Evolutionary conservation across 2,797 vertebrate genomes (phyloP).

Genomic region (Gephyroberyx darwinii): DNA sequence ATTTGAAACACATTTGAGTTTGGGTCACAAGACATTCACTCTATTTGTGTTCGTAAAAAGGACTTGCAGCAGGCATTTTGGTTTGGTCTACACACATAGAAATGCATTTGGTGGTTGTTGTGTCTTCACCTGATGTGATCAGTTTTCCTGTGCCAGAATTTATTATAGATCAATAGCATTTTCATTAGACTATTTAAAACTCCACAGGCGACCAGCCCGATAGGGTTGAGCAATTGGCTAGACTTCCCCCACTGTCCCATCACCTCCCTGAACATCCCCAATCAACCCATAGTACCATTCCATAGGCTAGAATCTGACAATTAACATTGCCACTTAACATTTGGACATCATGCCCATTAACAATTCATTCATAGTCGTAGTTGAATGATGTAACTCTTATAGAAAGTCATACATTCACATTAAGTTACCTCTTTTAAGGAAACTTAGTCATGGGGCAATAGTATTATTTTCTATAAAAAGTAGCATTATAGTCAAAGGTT

Average conservation of each 20-base stretch:
- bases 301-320: not conserved
- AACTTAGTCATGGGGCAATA: too few species aligned
- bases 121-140: not conserved
- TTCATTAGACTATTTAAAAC: not conserved
- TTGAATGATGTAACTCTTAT: too few species aligned
- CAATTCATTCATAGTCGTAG: too few species aligned
- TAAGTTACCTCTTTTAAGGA: too few species aligned
- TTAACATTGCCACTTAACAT: too few species aligned
- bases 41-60: not conserved
- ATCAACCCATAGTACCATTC: not conserved
- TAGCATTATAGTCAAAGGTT: too few species aligned
- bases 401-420: too few species aligned
- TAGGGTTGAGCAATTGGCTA: not conserved
- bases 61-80: not conserved
- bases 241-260: not conserved
- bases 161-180: constrained; percentile 2
- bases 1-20: not conserved
- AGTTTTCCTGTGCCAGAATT: not conserved
- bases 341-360: too few species aligned
- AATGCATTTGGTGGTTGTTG: not conserved
- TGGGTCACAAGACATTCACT: not conserved
- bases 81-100: not conserved
- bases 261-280: not conserved
- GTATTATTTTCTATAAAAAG: too few species aligned
- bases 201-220: not conserved